Base-by-base conservation (phyloP, 2,113 vertebrate species). In the Isichthys henryi region DNA sequence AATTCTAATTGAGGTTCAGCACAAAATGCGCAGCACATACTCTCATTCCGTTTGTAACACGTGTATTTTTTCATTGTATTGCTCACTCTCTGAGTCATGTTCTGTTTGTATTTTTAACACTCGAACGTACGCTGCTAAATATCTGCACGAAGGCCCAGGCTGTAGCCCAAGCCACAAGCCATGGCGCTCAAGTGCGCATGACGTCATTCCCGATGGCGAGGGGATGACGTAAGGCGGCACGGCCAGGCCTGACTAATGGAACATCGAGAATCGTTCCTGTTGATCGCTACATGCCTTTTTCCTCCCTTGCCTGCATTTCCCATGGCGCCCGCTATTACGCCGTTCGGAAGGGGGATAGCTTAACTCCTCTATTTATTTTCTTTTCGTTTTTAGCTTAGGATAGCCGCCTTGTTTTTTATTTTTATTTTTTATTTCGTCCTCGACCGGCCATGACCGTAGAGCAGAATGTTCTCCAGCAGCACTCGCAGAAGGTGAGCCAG, bases 391-490 rank as follows among this genome's bases (percentile, higher is more conserved):
- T 43, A 7, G 53, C 15, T 90, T 87, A 43, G 90, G 93, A 92
- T 80, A 83, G 88, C n/a, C 70, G 70, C 35, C 35, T 86, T 45
- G 88, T 77, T 91, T 92, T 92, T 86, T 52, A 13, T 87, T 86
- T 21, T 90, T 91, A 10, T 53, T 87, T 74, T 53, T 86, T 86
- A 86, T 92, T 91, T 89, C 19, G 86, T 50, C 88, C 45, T 91
- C 90, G 93, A 93, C 92, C 96, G 96, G 96, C 97, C 97, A 98
- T 98, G 97, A 98, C 97, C 92, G 97, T 98, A 96, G 97, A 98
- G 96, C 97, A 98, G 96, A 98, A 98, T 91, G 97, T 98, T 96
- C 96, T 98, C 95, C 97, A 98, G 95, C 97, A 97, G 95, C 96
- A 97, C 93, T 96, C 97, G 91, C 97, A 97, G 93, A 98, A 98